Evolutionary conservation across 2,797 vertebrate genomes (phyloP).

Genomic region (Oryzias sinensis): DNA sequence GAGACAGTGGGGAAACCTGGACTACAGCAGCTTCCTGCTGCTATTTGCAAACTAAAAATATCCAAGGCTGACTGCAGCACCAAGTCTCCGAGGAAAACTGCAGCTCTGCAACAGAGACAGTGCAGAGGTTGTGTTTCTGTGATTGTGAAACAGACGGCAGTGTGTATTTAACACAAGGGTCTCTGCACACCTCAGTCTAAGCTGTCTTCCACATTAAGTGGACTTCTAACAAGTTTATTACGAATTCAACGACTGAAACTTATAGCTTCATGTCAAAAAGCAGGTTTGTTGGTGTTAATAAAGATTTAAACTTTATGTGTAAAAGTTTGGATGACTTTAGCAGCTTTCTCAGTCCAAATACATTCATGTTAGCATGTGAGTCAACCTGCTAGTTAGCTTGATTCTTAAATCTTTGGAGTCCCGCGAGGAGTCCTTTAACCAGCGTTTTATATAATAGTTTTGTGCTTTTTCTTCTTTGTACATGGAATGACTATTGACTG

Average conservation of each 20-base stretch:
- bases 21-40: slow-evolving; percentile 19
- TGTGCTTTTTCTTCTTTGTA: no score
- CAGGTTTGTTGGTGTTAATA: no score
- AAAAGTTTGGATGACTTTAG: no score
- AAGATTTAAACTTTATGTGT: no score
- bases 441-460: no score
- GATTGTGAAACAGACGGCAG: slow-evolving; percentile 20
- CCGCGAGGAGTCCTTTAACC: no score
- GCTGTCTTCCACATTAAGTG: not conserved
- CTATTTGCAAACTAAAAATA: slow-evolving; percentile 54
- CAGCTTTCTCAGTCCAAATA: no score
- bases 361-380: no score
- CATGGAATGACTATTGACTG: no score
- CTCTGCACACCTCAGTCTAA: not conserved
- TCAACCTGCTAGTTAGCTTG: no score
- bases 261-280: not conserved
- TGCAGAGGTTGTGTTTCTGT: slow-evolving; percentile 22
- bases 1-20: slow-evolving; percentile 15
- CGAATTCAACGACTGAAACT: not conserved
- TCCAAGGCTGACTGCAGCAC: slow-evolving; percentile 44
- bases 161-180: slow-evolving; percentile 1
- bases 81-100: slow-evolving; percentile 43
- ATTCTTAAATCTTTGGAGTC: no score
- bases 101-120: slow-evolving; percentile 31
- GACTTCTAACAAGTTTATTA: not conserved